Evolutionary conservation across 2,888 invertebrate species (phyloP).

Genomic region (Tuta absoluta): DNA sequence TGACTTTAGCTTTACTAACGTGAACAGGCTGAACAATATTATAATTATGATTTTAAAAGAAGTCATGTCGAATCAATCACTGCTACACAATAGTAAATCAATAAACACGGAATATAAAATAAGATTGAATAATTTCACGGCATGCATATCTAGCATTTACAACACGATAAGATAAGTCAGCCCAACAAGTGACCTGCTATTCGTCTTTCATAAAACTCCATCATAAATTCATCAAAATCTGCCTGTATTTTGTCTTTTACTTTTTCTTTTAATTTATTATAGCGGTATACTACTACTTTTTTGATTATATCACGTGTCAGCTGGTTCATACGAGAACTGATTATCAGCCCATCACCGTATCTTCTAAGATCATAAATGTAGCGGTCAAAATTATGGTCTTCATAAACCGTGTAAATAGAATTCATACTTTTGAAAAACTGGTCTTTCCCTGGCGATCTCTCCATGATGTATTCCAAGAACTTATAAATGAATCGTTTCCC

Average conservation of each 20-base stretch:
- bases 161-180: neutral
- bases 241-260: constrained; percentile 43
- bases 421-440: constrained; percentile 55
- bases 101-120: neutral
- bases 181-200: neutral
- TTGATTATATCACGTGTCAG: constrained; percentile 50
- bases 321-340: constrained; percentile 41
- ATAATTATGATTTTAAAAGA: neutral
- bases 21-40: neutral
- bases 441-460: constrained; percentile 44
- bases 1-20: neutral
- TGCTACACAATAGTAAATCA: neutral
- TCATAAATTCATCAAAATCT: constrained; percentile 52
- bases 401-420: constrained; percentile 44
- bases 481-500: constrained; percentile 44
- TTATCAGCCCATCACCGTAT: constrained; percentile 44
- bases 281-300: constrained; percentile 46
- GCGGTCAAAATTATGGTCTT: constrained; percentile 53
- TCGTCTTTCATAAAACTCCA: constrained; percentile 44
- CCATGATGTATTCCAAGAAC: constrained; percentile 47
- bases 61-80: neutral
- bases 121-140: constrained; percentile 4
- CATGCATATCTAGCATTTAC: constrained; percentile 19
- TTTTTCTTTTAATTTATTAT: constrained; percentile 41
- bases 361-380: constrained; percentile 55